phyloP scores from a whole-genome alignment of 2,113 vertebrate species.

The Ceyx melanurus region DNA sequence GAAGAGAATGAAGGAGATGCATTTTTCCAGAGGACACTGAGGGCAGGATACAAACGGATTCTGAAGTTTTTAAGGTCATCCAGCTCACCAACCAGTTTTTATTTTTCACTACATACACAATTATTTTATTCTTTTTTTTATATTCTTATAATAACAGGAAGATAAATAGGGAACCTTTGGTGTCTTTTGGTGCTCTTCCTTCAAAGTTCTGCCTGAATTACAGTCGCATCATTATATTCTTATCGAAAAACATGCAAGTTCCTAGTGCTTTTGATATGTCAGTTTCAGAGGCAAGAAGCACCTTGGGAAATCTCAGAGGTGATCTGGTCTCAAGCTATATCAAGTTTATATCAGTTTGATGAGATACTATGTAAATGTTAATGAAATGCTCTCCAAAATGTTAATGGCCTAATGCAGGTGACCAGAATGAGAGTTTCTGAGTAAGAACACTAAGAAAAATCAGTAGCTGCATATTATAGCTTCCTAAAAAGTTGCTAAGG shows the following conservation, averaged over 20 bases:
- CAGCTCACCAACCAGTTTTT: neutral
- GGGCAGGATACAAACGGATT: neutral
- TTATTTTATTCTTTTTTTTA: constrained; percentile 10
- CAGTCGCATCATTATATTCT: constrained; percentile 12
- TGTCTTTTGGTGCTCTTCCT: neutral
- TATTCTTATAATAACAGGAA: neutral
- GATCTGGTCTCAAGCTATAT: constrained; percentile 16
- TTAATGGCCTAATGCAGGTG: constrained; percentile 44
- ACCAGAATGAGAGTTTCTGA: constrained; percentile 16
- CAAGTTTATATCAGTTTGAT: constrained; percentile 39
- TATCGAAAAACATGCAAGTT: neutral
- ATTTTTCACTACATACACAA: neutral
- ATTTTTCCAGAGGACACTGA: neutral
- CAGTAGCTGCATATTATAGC: neutral
- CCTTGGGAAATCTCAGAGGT: constrained; percentile 44
- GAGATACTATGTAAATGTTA: constrained; percentile 48
- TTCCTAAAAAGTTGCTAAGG: neutral
- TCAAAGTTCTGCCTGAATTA: neutral
- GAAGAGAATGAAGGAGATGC: neutral
- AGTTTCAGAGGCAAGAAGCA: constrained; percentile 37
- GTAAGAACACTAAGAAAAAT: constrained; percentile 6
- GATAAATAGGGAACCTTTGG: constrained; percentile 16
- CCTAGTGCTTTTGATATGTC: constrained; percentile 10
- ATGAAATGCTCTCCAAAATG: constrained; percentile 54
- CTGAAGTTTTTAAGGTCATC: constrained; percentile 3